A percentile compares a stretch with the other conserved stretches of the same genome.
These are phyloP conservation scores for Cottus gobio DNA, from an alignment of 2,113 vertebrate genomes.

Conservation along the genomic window DNA sequence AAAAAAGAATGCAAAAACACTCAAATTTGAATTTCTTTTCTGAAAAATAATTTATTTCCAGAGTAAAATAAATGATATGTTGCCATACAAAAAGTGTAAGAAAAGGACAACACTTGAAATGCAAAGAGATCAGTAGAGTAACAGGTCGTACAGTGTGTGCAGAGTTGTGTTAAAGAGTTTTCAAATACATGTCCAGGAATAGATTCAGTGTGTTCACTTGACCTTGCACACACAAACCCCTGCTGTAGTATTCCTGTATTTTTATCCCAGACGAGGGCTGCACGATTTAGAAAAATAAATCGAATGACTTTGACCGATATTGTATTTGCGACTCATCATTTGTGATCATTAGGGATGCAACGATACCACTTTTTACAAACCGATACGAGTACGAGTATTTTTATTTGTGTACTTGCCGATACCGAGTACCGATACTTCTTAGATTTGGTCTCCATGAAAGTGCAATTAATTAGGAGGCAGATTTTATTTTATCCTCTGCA, in stretches of 20 bases:
- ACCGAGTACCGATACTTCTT: no score
- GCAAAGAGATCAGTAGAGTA: conserved; percentile 63
- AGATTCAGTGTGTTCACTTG: conserved; percentile 36
- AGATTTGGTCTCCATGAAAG: no score
- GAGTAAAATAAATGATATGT: conserved; percentile 84
- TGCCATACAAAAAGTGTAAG: conserved; percentile 84
- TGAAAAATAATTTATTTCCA: conserved; percentile 87
- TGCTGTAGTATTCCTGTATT: conserved; percentile 26
- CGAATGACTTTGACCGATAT: not conserved
- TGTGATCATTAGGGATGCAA: no score
- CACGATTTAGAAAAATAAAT: not conserved
- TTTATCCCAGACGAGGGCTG: conserved; percentile 23
- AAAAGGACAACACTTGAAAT: conserved; percentile 76
- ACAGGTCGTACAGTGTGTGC: conserved; percentile 44
- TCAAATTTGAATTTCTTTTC: conserved; percentile 50
- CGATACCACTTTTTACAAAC: no score
- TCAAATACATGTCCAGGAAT: conserved; percentile 42
- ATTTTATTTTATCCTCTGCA: no score
- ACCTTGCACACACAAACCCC: conserved; percentile 22
- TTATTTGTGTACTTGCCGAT: no score
- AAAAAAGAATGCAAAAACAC: conserved; percentile 13
- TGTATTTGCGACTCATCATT: not conserved
- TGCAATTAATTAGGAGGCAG: no score
- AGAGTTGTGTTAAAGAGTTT: conserved; percentile 35
- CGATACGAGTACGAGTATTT: no score